These are phyloP conservation scores for Caenorhabditis sp. DNA, from an alignment of 2,888 invertebrate species.

Conservation along the genomic window DNA sequence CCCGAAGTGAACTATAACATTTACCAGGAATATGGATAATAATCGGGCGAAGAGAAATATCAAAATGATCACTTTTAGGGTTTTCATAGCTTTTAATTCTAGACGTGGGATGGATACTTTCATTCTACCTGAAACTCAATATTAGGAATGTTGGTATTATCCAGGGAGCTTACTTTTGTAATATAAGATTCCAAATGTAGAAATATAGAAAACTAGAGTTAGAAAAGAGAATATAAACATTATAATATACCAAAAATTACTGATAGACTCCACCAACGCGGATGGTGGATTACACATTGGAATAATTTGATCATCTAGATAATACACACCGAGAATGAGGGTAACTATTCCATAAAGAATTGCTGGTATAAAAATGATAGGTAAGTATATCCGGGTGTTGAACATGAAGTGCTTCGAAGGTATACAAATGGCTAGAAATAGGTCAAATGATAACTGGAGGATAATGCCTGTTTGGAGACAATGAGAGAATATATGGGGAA, in stretches of 20 bases:
- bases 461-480: slow-evolving; percentile 31
- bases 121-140: background rate
- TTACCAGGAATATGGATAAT: background rate
- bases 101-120: background rate
- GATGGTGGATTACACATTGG: background rate
- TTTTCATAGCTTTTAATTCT: background rate
- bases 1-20: background rate
- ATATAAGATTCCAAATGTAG: background rate
- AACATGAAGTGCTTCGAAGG: slow-evolving; percentile 17
- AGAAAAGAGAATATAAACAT: background rate
- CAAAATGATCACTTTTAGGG: background rate
- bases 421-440: slow-evolving; percentile 14
- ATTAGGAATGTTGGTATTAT: background rate
- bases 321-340: background rate
- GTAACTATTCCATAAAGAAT: slow-evolving; percentile 16
- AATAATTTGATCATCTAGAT: slow-evolving; percentile 8
- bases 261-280: background rate
- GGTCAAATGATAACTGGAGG: slow-evolving; percentile 19
- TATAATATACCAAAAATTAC: background rate
- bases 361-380: slow-evolving; percentile 3
- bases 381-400: slow-evolving; percentile 8
- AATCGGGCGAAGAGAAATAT: background rate
- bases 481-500: slow-evolving; percentile 20
- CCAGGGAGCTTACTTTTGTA: background rate
- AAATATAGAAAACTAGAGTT: background rate